These are phyloP conservation scores for Mugil cephalus DNA, from an alignment of 2,113 vertebrate species.

Conservation along the genomic window DNA sequence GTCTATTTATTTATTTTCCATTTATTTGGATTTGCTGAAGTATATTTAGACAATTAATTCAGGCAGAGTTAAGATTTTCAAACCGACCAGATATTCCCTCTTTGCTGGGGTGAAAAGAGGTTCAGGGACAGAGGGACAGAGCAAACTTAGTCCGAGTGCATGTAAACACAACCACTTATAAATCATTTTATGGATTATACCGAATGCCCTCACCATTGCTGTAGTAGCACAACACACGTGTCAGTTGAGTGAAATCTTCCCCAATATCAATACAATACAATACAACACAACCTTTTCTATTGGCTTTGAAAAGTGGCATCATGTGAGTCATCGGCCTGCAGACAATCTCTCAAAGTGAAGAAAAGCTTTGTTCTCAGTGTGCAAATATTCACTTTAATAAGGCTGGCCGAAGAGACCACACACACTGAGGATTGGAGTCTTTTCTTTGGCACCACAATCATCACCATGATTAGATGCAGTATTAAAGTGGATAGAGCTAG, in stretches of 20 bases:
- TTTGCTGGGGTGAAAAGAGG: no score
- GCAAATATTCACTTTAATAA: constrained; percentile 26
- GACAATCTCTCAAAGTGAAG: not conserved
- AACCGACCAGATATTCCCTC: no score
- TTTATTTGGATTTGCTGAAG: no score
- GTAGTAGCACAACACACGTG: not conserved
- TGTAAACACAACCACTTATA: not conserved
- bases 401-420: not conserved
- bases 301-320: constrained; percentile 17
- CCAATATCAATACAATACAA: no score
- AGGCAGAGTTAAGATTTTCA: no score
- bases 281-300: not conserved
- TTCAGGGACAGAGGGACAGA: no score
- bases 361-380: not conserved
- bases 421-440: not conserved
- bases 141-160: no score
- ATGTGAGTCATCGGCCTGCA: not conserved
- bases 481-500: not conserved
- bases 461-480: not conserved
- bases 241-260: not conserved
- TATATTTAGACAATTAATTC: no score
- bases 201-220: not conserved
- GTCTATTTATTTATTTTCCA: no score
- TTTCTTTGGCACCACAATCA: not conserved
- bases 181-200: not conserved